Percentiles rank a stretch among this genome's conserved stretches.
Conservation (phyloP, 2,888 invertebrate genomes). For the Xanthorhoe spadicearia region DNA sequence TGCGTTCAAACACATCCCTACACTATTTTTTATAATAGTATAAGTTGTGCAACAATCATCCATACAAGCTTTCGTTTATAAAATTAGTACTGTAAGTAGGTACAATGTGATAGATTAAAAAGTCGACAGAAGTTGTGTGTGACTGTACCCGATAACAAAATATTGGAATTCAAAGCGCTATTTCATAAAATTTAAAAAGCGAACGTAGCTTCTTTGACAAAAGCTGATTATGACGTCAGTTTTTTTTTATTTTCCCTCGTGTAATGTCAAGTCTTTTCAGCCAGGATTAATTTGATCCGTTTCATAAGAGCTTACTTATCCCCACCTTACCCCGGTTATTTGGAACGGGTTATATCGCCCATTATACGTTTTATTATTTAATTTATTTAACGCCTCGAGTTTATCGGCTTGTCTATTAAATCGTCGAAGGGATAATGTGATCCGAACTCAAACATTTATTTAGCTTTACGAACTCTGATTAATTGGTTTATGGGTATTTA, state of each 20-base stretch:
- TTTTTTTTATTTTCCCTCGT: conserved; percentile 71
- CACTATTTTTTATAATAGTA: too few species aligned
- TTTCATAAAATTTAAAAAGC: conserved; percentile 74
- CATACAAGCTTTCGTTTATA: neutral
- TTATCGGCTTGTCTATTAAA: conserved; percentile 83
- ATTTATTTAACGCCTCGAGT: conserved; percentile 81
- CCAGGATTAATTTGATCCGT: conserved; percentile 81
- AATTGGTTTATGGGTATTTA: conserved; percentile 61
- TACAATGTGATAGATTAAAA: too few species aligned
- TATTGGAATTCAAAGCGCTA: conserved; percentile 69
- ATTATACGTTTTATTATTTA: conserved; percentile 84
- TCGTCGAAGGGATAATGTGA: conserved; percentile 77
- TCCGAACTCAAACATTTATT: conserved; percentile 75
- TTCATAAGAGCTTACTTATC: conserved; percentile 83
- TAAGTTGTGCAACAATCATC: too few species aligned
- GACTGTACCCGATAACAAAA: conserved; percentile 42
- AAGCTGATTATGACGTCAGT: conserved; percentile 85
- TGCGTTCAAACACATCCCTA: too few species aligned
- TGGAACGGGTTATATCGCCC: conserved; percentile 80
- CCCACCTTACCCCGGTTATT: conserved; percentile 62
- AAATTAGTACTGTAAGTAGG: neutral
- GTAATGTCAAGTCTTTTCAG: conserved; percentile 74
- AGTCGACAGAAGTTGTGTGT: conserved; percentile 15
- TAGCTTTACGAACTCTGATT: conserved; percentile 51
- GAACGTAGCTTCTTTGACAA: conserved; percentile 73